Percentiles rank a stretch among this genome's conserved stretches.
Evolutionary conservation across 2,113 vertebrate genomes (phyloP).

Genomic region (Formicarius rufipectus): DNA sequence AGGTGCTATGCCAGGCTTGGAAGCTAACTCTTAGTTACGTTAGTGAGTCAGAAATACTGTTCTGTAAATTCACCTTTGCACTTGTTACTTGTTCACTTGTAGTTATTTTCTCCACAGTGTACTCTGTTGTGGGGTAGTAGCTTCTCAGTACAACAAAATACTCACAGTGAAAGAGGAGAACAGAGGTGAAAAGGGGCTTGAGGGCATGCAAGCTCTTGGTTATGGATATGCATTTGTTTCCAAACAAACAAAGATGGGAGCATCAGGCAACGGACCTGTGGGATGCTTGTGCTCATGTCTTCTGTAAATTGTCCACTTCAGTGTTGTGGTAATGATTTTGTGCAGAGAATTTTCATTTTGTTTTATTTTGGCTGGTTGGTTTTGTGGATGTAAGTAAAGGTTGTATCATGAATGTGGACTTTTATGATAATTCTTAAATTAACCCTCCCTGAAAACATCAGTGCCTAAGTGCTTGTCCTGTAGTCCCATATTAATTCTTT

Average conservation of each 20-base stretch:
- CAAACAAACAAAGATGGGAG: not conserved
- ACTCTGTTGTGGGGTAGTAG: not conserved
- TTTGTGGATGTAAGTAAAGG: not conserved
- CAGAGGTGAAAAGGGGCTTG: not conserved
- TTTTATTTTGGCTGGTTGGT: rapidly evolving
- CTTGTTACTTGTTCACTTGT: not conserved
- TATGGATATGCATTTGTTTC: not conserved
- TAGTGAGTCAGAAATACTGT: not conserved
- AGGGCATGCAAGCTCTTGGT: not conserved
- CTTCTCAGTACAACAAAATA: not conserved
- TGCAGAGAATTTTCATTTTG: rapidly evolving
- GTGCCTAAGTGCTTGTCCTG: not conserved
- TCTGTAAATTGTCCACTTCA: not conserved
- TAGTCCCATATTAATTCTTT: not conserved
- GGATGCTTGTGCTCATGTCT: not conserved
- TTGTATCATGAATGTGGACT: not conserved
- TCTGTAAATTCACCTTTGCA: not conserved
- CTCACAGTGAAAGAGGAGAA: not conserved
- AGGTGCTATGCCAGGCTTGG: not conserved
- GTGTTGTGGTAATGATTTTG: not conserved
- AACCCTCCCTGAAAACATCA: not conserved
- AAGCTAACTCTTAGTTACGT: not conserved
- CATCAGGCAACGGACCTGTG: rapidly evolving
- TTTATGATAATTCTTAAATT: not conserved
- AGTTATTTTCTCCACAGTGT: not conserved